A percentile compares a stretch with the other conserved stretches of the same genome.
phyloP scores from a whole-genome alignment of 2,888 invertebrate genomes.

The Geotrupes spiniger region DNA sequence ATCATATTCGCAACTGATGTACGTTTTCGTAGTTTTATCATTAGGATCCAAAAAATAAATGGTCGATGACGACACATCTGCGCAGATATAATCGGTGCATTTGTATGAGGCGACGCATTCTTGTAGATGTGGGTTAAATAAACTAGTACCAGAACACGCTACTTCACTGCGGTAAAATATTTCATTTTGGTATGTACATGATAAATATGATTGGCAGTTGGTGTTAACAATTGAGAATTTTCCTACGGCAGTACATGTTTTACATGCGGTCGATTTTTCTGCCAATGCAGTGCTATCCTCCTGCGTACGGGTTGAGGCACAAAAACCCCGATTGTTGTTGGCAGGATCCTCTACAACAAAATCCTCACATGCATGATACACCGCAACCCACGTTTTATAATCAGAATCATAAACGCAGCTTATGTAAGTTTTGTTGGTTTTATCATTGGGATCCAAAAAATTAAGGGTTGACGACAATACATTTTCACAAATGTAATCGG shows the following conservation, averaged over 20 bases:
- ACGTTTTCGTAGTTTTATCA: constrained; percentile 11
- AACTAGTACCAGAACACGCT: constrained; percentile 3
- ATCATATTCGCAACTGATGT: constrained; percentile 40
- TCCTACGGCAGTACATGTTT: constrained; percentile 4
- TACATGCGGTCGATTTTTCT: too few species aligned
- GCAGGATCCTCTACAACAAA: constrained; percentile 27
- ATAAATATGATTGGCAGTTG: constrained; percentile 10
- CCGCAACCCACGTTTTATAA: constrained; percentile 12
- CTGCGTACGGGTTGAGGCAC: too few species aligned
- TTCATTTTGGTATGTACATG: constrained; percentile 9
- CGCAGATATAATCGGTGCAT: constrained; percentile 11
- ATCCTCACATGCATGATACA: constrained; percentile 39
- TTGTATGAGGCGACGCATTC: constrained; percentile 8
- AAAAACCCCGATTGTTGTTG: background rate
- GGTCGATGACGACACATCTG: background rate
- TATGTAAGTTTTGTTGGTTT: constrained; percentile 12
- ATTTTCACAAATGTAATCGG: constrained; percentile 11
- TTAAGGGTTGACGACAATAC: background rate
- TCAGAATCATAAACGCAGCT: constrained; percentile 11
- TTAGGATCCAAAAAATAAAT: background rate
- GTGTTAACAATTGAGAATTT: constrained; percentile 8
- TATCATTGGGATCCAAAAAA: constrained; percentile 19
- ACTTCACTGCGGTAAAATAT: background rate
- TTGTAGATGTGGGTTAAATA: constrained; percentile 12
- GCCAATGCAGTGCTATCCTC: too few species aligned